Percentiles rank a stretch among this genome's conserved stretches.
Evolutionary conservation across 2,797 vertebrate species (phyloP).

Genomic region (Meriones psammophilus): DNA sequence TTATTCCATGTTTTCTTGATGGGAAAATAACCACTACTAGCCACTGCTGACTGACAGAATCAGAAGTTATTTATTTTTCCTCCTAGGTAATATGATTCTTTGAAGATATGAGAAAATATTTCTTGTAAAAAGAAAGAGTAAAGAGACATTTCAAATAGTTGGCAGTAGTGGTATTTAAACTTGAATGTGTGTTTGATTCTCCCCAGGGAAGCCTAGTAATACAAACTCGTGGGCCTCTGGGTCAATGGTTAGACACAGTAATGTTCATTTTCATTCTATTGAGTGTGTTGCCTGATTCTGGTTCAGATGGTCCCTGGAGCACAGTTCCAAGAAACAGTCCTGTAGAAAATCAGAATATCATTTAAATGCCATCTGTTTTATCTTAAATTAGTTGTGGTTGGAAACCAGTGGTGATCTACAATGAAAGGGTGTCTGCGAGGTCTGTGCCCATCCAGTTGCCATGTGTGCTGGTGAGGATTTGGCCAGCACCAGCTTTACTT

Average conservation of each 20-base stretch:
- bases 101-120: slow-evolving; percentile 44
- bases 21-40: slow-evolving; percentile 61
- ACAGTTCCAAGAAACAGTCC: neutral
- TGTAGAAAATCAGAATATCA: slow-evolving; percentile 5
- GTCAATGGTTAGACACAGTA: neutral
- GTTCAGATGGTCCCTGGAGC: neutral
- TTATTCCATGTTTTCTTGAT: slow-evolving; percentile 64
- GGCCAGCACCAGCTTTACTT: slow-evolving; percentile 72
- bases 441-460: slow-evolving; percentile 67
- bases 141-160: slow-evolving; percentile 26
- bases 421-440: neutral
- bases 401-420: slow-evolving; percentile 30
- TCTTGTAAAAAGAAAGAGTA: slow-evolving; percentile 46
- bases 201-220: neutral
- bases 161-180: slow-evolving; percentile 18
- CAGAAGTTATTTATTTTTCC: slow-evolving; percentile 58
- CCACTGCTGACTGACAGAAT: slow-evolving; percentile 50
- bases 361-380: slow-evolving; percentile 35
- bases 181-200: slow-evolving; percentile 25
- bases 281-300: slow-evolving; percentile 11
- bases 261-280: slow-evolving; percentile 25
- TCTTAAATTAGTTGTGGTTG: neutral
- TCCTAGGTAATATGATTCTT: slow-evolving; percentile 28
- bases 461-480: slow-evolving; percentile 78
- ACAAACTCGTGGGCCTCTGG: neutral